Base-by-base conservation (phyloP, 2,113 vertebrate species). In the Urocynchramus pylzowi region DNA sequence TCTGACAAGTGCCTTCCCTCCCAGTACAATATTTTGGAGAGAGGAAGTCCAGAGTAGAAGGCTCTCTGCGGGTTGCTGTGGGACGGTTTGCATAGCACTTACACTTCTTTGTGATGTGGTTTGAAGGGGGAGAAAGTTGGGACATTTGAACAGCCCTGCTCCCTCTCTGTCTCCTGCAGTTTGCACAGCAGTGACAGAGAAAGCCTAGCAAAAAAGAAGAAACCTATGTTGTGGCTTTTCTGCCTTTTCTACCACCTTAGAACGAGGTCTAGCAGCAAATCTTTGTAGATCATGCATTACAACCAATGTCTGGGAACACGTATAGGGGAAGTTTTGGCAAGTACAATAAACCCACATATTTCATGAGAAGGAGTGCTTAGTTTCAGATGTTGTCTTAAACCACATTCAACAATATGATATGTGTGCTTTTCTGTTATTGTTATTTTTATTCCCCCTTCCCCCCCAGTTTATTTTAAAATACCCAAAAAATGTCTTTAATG, bases 1-100 rank as follows among this genome's bases (percentile, higher is more conserved):
- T 76, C 61, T 94, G 87, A 93, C 89, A 91, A 96, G 84, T 96
- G 78, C 71, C 70, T 92, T 92, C 69, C 53, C 69, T 93, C 63
- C 54, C 45, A 54, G 67, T 45, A 9, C 47, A 81, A 5, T 53
- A 61, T 85, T 95, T 90, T 94, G 82, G 91, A 77, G 35, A 64
- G 44, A 87, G 73, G 73, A 56, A 94, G 87, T 49, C 44, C 35
- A 37, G 67, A 88, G 60, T 68, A 91, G 92, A 90, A 88, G 41
- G 52, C 24, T 82, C 50, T 61, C 84, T 90, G 82, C 0, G 63
- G 75, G 78, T 17, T 90, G 23, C 35, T 61, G 68, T 53, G 82
- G 90, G 54, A 86, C 2, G 27, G 63, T 84, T 90, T 91, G 35
- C 56, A 60, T 10, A 74, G 60, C 0, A 0, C 71, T 93, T 70